phyloP scores from a whole-genome alignment of 2,888 invertebrate genomes.

The Sminthurides aquaticus region DNA sequence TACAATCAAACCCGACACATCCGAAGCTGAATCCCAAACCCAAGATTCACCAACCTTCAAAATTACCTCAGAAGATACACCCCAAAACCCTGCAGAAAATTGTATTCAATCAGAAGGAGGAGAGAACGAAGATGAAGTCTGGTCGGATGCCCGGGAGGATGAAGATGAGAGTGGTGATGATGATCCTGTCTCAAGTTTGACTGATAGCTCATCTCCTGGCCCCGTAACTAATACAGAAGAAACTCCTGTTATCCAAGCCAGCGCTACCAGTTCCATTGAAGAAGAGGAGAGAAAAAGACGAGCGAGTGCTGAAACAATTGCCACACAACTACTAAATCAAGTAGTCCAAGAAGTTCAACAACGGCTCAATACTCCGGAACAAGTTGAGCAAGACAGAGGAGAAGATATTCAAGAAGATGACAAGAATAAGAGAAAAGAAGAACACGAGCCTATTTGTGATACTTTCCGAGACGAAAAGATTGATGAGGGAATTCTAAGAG shows the following conservation, averaged over 20 bases:
- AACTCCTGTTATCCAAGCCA: background rate
- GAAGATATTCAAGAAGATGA: too few species aligned
- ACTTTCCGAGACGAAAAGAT: background rate
- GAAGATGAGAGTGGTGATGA: conserved; percentile 10
- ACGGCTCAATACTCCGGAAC: background rate
- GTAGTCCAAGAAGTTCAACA: background rate
- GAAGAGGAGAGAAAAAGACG: background rate
- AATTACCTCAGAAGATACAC: too few species aligned
- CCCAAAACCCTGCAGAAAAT: too few species aligned
- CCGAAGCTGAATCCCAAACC: too few species aligned
- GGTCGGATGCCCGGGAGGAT: conserved; percentile 21
- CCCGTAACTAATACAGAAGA: background rate
- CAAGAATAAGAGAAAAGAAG: too few species aligned
- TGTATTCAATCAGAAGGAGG: conserved; percentile 7
- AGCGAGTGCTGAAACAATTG: background rate
- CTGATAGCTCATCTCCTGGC: background rate
- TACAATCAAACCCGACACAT: too few species aligned
- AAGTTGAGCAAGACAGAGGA: background rate
- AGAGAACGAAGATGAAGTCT: conserved; percentile 14
- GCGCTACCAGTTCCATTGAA: background rate
- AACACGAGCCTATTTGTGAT: too few species aligned
- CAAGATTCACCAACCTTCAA: too few species aligned
- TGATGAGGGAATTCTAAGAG: too few species aligned
- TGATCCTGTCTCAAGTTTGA: background rate
- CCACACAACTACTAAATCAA: background rate